Base-by-base conservation (phyloP, 2,888 invertebrate species). In the Euphydryas editha region DNA sequence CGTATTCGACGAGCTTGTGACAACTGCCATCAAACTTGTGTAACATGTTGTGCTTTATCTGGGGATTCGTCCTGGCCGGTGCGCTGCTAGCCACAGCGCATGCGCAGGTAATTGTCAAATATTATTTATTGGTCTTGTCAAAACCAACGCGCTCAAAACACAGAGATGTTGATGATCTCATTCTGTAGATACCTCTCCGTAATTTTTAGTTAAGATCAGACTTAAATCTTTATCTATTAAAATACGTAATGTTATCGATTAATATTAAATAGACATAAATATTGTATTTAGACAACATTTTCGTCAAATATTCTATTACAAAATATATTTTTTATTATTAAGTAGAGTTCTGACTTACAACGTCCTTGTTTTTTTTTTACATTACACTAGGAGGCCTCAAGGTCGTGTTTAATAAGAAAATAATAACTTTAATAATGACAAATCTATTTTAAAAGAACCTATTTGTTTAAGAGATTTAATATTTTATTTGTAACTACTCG, bases 31-130 rank as follows among this genome's bases (percentile, higher is more conserved):
- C 47, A 60, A 62, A 75, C 66, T 66, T 71, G 78, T 73, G 74
- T 71, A 80, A 81, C 76, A 90, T 89, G 88, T 87, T 86, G 86
- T 80, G 81, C 74, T 62, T 63, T 57, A 78, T 83, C 76, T 81
- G 81, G 81, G 81, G 76, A 74, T 84, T 71, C 70, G 72, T 88
- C 67, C 71, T 87, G 71, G 78, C 80, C 81, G 75, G 84, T 79
- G 76, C 79, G 68, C 78, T 91, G 77, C 81, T 88, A 77, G 81
- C 68, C 13, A 72, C 79, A 65, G 81, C 80, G 65, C 75, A 75
- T 62, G 85, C 89, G 72, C 90, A 91, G 90, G 90, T 91, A 86
- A 77, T 46, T 54, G 30, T 61, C 36, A 55, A 59, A 49, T 51
- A 63, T 64, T 58, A 44, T 62, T 59, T 63, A 56, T 56, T n/a